Base-by-base conservation (phyloP, 2,888 invertebrate species). In the Blera fallax region DNA sequence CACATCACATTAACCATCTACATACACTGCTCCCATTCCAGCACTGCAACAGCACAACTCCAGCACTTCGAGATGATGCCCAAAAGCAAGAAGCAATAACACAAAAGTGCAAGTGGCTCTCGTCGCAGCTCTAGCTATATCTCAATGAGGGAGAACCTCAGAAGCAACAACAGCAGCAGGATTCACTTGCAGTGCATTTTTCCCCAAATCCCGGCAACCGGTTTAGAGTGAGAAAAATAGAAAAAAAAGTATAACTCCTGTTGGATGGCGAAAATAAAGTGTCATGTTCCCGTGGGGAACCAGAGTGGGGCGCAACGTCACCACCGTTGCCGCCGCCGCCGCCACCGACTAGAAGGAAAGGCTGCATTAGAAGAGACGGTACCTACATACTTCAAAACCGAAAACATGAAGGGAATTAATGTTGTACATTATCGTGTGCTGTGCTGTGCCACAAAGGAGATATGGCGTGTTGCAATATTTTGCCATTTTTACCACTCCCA, bases 391-490 rank as follows among this genome's bases (percentile, higher is more conserved):
- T 70, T 34, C 27, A 27, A 64, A 56, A 79, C 64, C 79, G 29
- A 73, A 73, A 80, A 73, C 79, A 80, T 80, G 69, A 81, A 81
- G 62, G 73, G 74, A 81, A 81, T 81, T 76, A 69, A 74, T 81
- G 81, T 69, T 74, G 69, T 81, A 74, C 81, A 81, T 81, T 81
- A 80, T 80, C 79, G 65, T 65, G 43, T 72, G 48, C 65, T 81
- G 74, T 69, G 74, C 72, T 74, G 81, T 32, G 40, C 69, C 81
- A 81, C 81, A 81, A 81, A 76, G 69, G 54, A 69, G 60, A 74
- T 74, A 73, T 80, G 69, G 74, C 60, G 69, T 81, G 73, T 81
- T 81, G 81, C 81, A 81, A 81, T 81, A 81, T 81, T 81, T 74
- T 81, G 62, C 67, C 40, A 81, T 69, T 81, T 72, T 52, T 64